These are phyloP conservation scores for Notolepis coatsorum DNA, from an alignment of 2,797 vertebrate genomes.

Conservation along the genomic window DNA sequence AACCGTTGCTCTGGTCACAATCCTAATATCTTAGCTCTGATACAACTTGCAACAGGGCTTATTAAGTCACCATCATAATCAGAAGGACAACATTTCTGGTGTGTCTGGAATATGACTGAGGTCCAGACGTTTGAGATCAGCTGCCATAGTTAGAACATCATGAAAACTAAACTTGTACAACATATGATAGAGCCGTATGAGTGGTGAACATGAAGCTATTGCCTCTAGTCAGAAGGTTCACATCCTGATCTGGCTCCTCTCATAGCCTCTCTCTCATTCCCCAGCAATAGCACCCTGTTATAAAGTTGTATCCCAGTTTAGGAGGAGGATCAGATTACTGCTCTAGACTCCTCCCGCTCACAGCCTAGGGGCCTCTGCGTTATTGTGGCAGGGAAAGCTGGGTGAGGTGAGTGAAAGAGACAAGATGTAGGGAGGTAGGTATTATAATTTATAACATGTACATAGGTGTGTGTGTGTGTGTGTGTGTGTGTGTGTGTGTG, in stretches of 20 bases:
- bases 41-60: neutral
- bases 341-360: slow-evolving; percentile 44
- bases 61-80: neutral
- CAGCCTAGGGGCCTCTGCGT: slow-evolving; percentile 7
- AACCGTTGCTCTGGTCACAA: neutral
- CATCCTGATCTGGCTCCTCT: slow-evolving; percentile 10
- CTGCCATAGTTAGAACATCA: neutral
- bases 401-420: slow-evolving; percentile 13
- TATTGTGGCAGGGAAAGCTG: slow-evolving; percentile 45
- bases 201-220: neutral
- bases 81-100: neutral
- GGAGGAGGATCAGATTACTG: slow-evolving; percentile 52
- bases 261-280: slow-evolving; percentile 12
- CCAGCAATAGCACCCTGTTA: slow-evolving; percentile 47
- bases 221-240: neutral
- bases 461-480: too few species aligned
- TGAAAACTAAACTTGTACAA: neutral
- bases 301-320: slow-evolving; percentile 56
- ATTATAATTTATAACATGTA: too few species aligned
- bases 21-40: neutral
- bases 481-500: too few species aligned
- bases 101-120: neutral
- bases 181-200: neutral
- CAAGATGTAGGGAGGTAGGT: too few species aligned
- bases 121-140: neutral